phyloP scores from a whole-genome alignment of 1,140 invertebrate species.

The Holotrichia oblita region DNA sequence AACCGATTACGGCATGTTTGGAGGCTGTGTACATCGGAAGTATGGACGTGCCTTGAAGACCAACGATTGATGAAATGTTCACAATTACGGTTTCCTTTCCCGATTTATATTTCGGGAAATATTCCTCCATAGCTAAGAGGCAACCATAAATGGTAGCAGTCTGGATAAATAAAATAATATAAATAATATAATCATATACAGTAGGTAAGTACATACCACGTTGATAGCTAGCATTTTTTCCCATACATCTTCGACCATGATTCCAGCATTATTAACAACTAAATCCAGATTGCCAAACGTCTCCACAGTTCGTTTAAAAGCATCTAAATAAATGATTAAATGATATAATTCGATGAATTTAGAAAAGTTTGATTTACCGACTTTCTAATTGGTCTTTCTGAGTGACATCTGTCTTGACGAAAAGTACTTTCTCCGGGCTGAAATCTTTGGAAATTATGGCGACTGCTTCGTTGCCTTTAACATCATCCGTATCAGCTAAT shows the following conservation, averaged over 20 bases:
- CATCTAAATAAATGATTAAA: slow-evolving; percentile 42
- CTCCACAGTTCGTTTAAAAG: slow-evolving; percentile 53
- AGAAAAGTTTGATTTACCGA: background rate
- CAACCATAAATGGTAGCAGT: slow-evolving; percentile 46
- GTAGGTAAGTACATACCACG: slow-evolving; percentile 59
- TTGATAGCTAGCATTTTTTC: slow-evolving; percentile 63
- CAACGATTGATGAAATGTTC: slow-evolving; percentile 48
- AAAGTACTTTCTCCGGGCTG: slow-evolving; percentile 34
- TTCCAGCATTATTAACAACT: slow-evolving; percentile 65
- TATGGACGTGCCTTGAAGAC: slow-evolving; percentile 30
- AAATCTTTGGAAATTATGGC: slow-evolving; percentile 42
- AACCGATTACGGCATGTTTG: slow-evolving; percentile 15
- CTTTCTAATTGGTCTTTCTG: slow-evolving; percentile 37
- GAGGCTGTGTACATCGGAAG: slow-evolving; percentile 31
- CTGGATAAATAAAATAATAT: background rate
- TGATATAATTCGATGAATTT: background rate
- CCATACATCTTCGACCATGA: slow-evolving; percentile 64
- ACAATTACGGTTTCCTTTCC: slow-evolving; percentile 50
- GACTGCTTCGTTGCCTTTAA: slow-evolving; percentile 18
- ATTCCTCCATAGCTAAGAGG: slow-evolving; percentile 52
- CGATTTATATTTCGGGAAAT: slow-evolving; percentile 50
- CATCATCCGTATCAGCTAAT: slow-evolving; percentile 41
- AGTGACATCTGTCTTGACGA: slow-evolving; percentile 44
- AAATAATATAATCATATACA: too few species aligned
- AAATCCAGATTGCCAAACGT: slow-evolving; percentile 62